Evolutionary conservation across 2,113 vertebrate genomes (phyloP).

Genomic region (Pangasianodon gigas): DNA sequence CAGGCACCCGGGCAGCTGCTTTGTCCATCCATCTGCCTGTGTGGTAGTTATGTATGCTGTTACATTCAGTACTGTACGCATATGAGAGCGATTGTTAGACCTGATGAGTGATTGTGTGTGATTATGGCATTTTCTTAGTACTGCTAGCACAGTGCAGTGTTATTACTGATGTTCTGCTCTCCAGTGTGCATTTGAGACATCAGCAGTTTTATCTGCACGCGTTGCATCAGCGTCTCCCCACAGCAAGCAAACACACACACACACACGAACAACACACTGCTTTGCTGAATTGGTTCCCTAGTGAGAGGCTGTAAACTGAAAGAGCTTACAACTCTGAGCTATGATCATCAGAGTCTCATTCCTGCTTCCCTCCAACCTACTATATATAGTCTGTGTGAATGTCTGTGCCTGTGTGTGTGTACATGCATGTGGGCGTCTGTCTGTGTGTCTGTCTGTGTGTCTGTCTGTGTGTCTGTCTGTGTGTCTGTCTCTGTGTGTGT

Average conservation of each 20-base stretch:
- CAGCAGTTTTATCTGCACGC: constrained; percentile 3
- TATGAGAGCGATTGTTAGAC: neutral
- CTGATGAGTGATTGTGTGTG: neutral
- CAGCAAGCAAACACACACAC: neutral
- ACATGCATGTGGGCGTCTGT: neutral
- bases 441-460: neutral
- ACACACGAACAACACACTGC: neutral
- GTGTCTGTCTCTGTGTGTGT: too few species aligned
- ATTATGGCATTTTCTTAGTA: neutral
- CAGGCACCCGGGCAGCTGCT: neutral
- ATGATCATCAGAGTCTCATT: neutral
- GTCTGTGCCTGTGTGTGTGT: neutral
- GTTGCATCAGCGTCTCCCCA: constrained; percentile 5
- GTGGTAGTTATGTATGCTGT: neutral
- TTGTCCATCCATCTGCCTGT: neutral
- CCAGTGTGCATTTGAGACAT: neutral
- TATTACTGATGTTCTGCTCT: neutral
- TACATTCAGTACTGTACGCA: neutral
- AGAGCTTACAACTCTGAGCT: neutral
- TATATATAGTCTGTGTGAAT: neutral
- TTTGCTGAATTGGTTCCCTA: neutral
- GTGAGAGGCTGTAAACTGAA: neutral
- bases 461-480: neutral
- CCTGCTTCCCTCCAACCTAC: neutral
- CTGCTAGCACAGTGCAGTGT: neutral